Conservation (phyloP, 2,113 vertebrate species). For the Brachyhypopomus gauderio region DNA sequence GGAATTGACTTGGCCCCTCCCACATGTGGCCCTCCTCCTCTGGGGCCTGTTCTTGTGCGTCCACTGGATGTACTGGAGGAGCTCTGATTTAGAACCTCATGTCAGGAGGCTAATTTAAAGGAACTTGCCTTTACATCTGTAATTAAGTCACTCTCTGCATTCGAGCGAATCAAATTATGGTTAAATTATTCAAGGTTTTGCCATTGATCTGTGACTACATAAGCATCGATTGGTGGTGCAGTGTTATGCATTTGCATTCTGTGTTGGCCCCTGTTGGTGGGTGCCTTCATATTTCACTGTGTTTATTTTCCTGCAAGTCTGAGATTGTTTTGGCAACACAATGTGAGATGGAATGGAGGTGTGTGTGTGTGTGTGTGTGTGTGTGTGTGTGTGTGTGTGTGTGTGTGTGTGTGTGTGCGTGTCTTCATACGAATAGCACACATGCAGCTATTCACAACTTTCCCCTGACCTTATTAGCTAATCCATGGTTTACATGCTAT, state of each 20-base stretch:
- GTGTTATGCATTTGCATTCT: slow-evolving; percentile 29
- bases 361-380: slow-evolving; percentile 36
- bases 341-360: slow-evolving; percentile 36
- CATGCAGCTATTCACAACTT: slow-evolving; percentile 25
- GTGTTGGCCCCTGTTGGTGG: background rate
- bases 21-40: background rate
- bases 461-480: slow-evolving; percentile 40
- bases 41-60: background rate
- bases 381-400: slow-evolving; percentile 10
- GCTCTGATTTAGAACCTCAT: slow-evolving; percentile 38
- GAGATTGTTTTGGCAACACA: slow-evolving; percentile 37
- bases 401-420: slow-evolving; percentile 51
- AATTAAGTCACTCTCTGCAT: slow-evolving; percentile 37
- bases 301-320: slow-evolving; percentile 38
- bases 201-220: slow-evolving; percentile 38
- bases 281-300: slow-evolving; percentile 36
- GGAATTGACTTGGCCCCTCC: background rate
- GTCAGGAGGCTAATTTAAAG: slow-evolving; percentile 41
- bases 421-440: slow-evolving; percentile 40
- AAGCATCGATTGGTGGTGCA: slow-evolving; percentile 33
- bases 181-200: slow-evolving; percentile 35
- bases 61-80: background rate
- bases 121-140: slow-evolving; percentile 40
- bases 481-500: slow-evolving; percentile 40
- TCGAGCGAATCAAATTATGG: slow-evolving; percentile 38